phyloP scores from a whole-genome alignment of 2,113 vertebrate species.

The Ibidorhyncha struthersii region DNA sequence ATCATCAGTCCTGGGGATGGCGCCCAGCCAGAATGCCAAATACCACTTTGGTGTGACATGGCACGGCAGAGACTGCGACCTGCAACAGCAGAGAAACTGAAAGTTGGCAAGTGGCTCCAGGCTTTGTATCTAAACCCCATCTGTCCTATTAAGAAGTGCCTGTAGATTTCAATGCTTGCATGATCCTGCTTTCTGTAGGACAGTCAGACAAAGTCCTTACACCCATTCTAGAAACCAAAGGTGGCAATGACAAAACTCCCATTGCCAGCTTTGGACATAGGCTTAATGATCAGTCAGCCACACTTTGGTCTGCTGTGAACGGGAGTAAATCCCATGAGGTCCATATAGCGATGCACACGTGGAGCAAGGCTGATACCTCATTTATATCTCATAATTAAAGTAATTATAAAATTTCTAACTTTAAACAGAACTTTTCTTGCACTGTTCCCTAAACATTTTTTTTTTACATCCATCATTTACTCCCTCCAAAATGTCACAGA shows the following conservation, averaged over 20 bases:
- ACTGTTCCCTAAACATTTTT: neutral
- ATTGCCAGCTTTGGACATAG: neutral
- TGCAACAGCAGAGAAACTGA: neutral
- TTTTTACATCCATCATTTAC: neutral
- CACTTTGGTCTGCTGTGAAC: neutral
- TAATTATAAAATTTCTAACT: neutral
- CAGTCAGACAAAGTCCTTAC: neutral
- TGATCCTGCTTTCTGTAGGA: neutral
- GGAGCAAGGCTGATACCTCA: neutral
- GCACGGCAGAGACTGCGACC: accelerated
- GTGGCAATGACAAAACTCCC: neutral
- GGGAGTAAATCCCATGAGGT: neutral
- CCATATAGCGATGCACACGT: neutral
- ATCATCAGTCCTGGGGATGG: neutral
- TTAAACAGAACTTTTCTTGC: neutral
- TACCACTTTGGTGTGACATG: neutral
- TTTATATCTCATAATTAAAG: neutral
- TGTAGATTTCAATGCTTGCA: neutral
- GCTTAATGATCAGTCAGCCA: neutral
- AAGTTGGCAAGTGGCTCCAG: neutral
- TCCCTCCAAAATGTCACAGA: neutral
- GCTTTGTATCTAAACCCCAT: neutral
- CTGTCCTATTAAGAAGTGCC: neutral
- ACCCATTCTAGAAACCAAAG: neutral
- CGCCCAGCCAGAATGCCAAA: neutral